Conservation (phyloP, 2,113 vertebrate genomes). For the Clinocottus analis region DNA sequence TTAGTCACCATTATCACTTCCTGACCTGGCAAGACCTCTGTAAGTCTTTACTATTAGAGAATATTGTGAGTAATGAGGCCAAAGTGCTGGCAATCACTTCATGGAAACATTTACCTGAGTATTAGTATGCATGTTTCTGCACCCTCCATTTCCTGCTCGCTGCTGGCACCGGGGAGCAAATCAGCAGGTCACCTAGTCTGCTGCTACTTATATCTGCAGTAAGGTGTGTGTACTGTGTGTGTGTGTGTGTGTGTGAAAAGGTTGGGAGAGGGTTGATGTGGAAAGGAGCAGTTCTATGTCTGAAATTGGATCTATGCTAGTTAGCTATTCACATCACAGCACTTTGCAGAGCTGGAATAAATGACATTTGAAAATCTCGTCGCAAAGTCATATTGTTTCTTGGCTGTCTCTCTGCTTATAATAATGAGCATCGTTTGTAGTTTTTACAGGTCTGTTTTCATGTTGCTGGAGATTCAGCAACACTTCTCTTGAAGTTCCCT, state of each 20-base stretch:
- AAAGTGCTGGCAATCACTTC: conserved; percentile 9
- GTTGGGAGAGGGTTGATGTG: conserved; percentile 32
- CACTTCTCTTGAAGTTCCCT: conserved; percentile 29
- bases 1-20: conserved; percentile 5
- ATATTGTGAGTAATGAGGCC: conserved; percentile 19
- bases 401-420: conserved; percentile 12
- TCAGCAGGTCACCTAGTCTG: conserved; percentile 27
- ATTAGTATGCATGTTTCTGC: conserved; percentile 44
- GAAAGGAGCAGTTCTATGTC: conserved; percentile 19
- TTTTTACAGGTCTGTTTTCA: conserved; percentile 55
- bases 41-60: conserved; percentile 23
- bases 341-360: conserved; percentile 47
- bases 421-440: conserved; percentile 32
- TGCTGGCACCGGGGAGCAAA: conserved; percentile 28
- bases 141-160: conserved; percentile 14
- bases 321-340: conserved; percentile 57
- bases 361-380: conserved; percentile 32
- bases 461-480: conserved; percentile 32
- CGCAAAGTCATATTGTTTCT: conserved; percentile 38
- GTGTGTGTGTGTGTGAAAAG: conserved; percentile 22
- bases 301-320: conserved; percentile 41
- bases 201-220: conserved; percentile 29
- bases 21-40: conserved; percentile 14
- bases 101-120: conserved; percentile 40
- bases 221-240: conserved; percentile 26